Evolutionary conservation across 2,888 invertebrate species (phyloP), one percentile per base, ranked within the genome.

Genomic region (Fragum whitleyi): DNA sequence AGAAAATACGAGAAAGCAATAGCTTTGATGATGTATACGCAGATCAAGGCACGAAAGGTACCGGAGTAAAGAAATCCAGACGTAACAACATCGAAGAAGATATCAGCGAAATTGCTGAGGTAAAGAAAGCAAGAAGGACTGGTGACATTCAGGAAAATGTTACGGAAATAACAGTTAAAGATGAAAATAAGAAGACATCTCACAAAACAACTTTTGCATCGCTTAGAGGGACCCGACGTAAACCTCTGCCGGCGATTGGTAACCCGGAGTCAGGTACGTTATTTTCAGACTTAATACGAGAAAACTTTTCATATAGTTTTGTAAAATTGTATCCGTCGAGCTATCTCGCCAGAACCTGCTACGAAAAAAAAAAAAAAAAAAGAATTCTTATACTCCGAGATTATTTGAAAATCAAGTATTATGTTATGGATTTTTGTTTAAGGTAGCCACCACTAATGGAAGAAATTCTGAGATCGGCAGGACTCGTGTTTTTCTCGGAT

Each of bases 211-310:
- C 65, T 23, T 65, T 62, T 36, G 29, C 32, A 1, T 32, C 32
- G 5, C 62, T 65, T 14, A 23, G 42, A 32, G 65, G 65, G n/a
- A 21, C 65, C 2, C 39, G 23, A 26, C 42, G 42, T 42, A 65
- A 42, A 23, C 65, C 65, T 36, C 65, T 65, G 14, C 65, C 65
- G 29, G 42, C 21, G 1, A 65, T 65, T 23, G 65, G 65, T 23
- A 21, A 21, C 21, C 0, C 65, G 6, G 65, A 39, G 42, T 21
- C 39, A 65, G 65, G 65, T 65, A 65, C 26, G n/a, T 2, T 28
- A 28, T 23, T 6, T 28, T 2, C n/a, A n/a, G n/a, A n/a, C n/a
- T n/a, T n/a, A n/a, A n/a, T n/a, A n/a, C n/a, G n/a, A n/a, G n/a
- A n/a, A n/a, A n/a, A n/a, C n/a, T n/a, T n/a, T n/a, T n/a, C 6